Base-by-base conservation (phyloP, 2,797 vertebrate species). In the Pteropus rufus region DNA sequence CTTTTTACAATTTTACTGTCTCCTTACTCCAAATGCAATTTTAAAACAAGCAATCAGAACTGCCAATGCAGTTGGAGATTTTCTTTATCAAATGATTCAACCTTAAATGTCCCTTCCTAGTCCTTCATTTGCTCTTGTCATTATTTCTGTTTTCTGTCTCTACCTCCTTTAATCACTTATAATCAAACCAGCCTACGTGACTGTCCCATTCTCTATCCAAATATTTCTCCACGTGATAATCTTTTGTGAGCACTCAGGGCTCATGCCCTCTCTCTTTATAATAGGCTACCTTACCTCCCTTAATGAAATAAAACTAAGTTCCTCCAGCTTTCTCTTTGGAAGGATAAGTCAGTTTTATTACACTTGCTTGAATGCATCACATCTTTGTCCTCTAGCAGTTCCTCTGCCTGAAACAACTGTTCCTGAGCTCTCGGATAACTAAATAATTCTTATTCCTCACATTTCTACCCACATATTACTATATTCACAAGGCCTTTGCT, bases 21-120 rank as follows among this genome's bases (percentile, higher is more conserved):
- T 95, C 69, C 90, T 95, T 15, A 18, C 87, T 96, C 75, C 73
- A 92, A 93, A 93, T 89, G 70, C 65, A 93, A 62, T 91, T 95
- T 76, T 46, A 89, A 96, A 97, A 77, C 81, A 70, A 94, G 69
- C 75, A 36, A 85, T 85, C 90, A 93, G 95, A 95, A 69, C 81
- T 69, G 52, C 79, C 93, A 10, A 36, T 69, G 65, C 54, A 83
- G 36, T 46, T 64, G 70, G 31, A 73, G 41, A 82, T 92, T 95
- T 92, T 93, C 52, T 96, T 88, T 89, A 87, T 89, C 85, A 95
- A 89, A 77, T 36, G 46, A 94, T 67, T 86, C 64, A 64, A 34
- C 15, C 58, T 80, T 92, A 65, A 91, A 86, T 14, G 73, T 93
- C 60, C 73, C 54, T 56, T 62, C 81, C 77, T 49, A 70, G 77